phyloP scores from a whole-genome alignment of 1,140 invertebrate species.

The Laodelphax striatellus region DNA sequence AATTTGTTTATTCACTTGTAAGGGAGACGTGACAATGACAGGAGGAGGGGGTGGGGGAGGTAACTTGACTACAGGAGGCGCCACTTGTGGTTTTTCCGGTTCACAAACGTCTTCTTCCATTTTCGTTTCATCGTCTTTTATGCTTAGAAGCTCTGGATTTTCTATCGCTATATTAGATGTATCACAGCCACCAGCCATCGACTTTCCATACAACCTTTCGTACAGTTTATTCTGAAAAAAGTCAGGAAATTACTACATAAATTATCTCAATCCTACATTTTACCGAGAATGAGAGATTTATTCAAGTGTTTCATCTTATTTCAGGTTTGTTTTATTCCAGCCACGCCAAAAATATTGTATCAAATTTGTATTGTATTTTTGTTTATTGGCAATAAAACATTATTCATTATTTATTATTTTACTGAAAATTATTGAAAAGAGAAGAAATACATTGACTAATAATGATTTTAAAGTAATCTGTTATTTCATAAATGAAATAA shows the following conservation, averaged over 20 bases:
- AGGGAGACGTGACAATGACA: constrained; percentile 10
- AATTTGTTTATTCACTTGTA: constrained; percentile 71
- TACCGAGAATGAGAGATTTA: no score
- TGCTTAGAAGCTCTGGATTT: constrained; percentile 15
- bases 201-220: constrained; percentile 78
- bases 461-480: no score
- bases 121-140: not conserved
- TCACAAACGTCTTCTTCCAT: constrained; percentile 12
- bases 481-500: no score
- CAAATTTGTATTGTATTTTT: no score
- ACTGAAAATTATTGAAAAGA: no score
- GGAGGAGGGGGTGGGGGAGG: constrained; percentile 23
- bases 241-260: not conserved
- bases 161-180: constrained; percentile 13
- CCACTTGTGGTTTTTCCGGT: constrained; percentile 31
- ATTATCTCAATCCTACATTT: no score
- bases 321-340: no score
- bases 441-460: no score
- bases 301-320: no score
- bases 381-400: no score
- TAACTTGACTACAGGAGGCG: not conserved
- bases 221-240: constrained; percentile 56
- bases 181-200: constrained; percentile 23
- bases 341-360: no score
- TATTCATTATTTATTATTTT: no score